Percentiles rank a stretch among this genome's conserved stretches.
These are phyloP conservation scores for Philhelius pedissequus DNA, from an alignment of 2,888 invertebrate genomes.

Conservation along the genomic window DNA sequence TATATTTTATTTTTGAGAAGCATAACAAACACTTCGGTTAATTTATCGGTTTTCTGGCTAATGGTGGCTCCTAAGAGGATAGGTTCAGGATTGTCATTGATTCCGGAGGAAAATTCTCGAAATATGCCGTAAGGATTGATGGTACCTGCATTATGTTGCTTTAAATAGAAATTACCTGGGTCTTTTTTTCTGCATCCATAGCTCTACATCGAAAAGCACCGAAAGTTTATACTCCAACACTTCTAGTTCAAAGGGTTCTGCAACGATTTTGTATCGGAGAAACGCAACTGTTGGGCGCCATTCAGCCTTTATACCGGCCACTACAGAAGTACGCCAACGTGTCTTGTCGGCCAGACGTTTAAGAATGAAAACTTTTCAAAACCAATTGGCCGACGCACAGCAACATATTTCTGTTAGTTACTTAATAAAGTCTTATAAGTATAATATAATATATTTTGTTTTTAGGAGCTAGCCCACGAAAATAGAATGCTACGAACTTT, in stretches of 20 bases:
- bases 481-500: slow-evolving; percentile 87
- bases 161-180: not conserved
- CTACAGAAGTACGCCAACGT: slow-evolving; percentile 81
- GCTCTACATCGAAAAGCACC: slow-evolving; percentile 77
- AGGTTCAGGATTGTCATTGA: slow-evolving; percentile 80
- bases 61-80: slow-evolving; percentile 74
- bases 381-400: slow-evolving; percentile 88
- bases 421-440: not conserved
- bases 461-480: slow-evolving; percentile 85
- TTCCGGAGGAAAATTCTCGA: slow-evolving; percentile 80
- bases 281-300: slow-evolving; percentile 72
- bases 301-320: slow-evolving; percentile 73
- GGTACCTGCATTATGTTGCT: not conserved
- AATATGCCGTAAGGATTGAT: slow-evolving; percentile 75
- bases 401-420: slow-evolving; percentile 85
- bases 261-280: slow-evolving; percentile 73
- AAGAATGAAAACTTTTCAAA: slow-evolving; percentile 87
- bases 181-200: slow-evolving; percentile 62
- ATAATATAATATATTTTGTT: slow-evolving; percentile 34
- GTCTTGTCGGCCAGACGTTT: slow-evolving; percentile 88
- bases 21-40: not conserved
- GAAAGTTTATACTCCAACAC: slow-evolving; percentile 78
- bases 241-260: slow-evolving; percentile 77
- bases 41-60: slow-evolving; percentile 20
- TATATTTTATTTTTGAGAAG: slow-evolving; percentile 20